Percentiles rank a stretch among this genome's conserved stretches.
Evolutionary conservation across 1,140 invertebrate genomes (phyloP).

Genomic region (Holcopasites calliopsidis): DNA sequence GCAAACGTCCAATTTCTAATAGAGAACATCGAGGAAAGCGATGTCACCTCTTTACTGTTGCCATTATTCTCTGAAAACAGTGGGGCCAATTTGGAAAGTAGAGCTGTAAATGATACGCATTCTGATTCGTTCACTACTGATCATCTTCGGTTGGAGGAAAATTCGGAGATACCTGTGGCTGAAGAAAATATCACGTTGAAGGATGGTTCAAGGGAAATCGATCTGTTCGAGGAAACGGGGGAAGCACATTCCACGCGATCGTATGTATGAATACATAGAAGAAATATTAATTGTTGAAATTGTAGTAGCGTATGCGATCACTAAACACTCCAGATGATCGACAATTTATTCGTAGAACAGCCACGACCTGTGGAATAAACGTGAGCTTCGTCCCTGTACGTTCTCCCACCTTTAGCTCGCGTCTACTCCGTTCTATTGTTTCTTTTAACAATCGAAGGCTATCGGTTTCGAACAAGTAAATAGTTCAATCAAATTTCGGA

Average conservation of each 20-base stretch:
- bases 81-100: not conserved
- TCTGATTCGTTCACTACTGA: not conserved
- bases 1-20: not conserved
- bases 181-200: not conserved
- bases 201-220: no score
- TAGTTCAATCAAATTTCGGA: not conserved
- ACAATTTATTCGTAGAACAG: not conserved
- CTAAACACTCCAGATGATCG: not conserved
- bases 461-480: not conserved
- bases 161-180: not conserved
- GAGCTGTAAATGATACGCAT: not conserved
- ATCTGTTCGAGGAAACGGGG: not conserved
- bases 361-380: not conserved
- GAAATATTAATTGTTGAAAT: not conserved
- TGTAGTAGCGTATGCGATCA: no score
- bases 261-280: not conserved
- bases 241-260: not conserved
- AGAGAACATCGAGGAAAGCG: not conserved
- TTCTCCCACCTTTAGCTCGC: not conserved
- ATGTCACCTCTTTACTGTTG: not conserved
- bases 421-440: not conserved
- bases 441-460: not conserved
- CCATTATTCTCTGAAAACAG: not conserved
- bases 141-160: no score
- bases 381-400: not conserved